Conservation (phyloP, 2,797 vertebrate genomes). For the Scleropages formosus region DNA sequence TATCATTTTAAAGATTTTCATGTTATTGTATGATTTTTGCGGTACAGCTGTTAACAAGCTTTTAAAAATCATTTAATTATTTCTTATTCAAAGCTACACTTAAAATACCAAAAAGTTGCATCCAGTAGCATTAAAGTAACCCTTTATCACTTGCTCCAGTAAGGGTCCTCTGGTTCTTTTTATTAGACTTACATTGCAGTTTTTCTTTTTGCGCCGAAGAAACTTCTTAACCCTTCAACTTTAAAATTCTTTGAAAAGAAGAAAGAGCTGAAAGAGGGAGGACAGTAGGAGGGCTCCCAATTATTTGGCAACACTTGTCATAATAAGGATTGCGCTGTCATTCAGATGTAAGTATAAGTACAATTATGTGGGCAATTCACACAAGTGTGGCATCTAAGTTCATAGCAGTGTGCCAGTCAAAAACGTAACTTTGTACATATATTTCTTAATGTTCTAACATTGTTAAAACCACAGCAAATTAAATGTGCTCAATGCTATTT, state of each 20-base stretch:
- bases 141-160: neutral
- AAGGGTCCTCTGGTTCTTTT: neutral
- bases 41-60: neutral
- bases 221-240: neutral
- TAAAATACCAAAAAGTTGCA: too few species aligned
- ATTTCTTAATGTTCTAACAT: too few species aligned
- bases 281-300: neutral
- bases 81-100: too few species aligned
- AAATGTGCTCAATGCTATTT: too few species aligned
- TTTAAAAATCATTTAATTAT: too few species aligned
- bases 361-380: constrained; percentile 1
- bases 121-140: neutral
- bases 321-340: neutral
- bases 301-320: constrained; percentile 12
- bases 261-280: neutral
- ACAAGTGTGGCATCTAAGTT: constrained; percentile 16
- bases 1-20: neutral
- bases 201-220: neutral
- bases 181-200: constrained; percentile 1
- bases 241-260: neutral
- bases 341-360: constrained; percentile 6
- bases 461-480: too few species aligned
- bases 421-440: neutral
- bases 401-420: neutral
- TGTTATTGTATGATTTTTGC: too few species aligned